These are phyloP conservation scores for Apteryx mantelli DNA, from an alignment of 2,113 vertebrate genomes.

Conservation along the genomic window DNA sequence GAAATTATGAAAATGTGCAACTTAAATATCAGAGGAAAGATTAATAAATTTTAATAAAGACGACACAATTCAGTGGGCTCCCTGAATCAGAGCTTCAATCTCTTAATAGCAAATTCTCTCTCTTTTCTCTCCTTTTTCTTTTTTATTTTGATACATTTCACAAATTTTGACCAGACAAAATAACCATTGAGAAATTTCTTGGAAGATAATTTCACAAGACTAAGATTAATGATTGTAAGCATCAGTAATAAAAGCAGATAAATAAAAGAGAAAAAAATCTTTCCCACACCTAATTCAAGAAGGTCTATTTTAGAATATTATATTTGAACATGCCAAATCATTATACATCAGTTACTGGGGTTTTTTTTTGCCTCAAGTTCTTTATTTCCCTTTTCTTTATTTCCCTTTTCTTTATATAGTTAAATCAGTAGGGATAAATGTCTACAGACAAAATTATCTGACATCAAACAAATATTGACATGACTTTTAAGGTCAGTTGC, in stretches of 20 bases:
- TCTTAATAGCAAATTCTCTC: neutral
- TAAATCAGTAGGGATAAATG: slow-evolving; percentile 63
- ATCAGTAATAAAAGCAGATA: neutral
- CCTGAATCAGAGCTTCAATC: neutral
- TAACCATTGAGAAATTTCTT: neutral
- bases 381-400: slow-evolving; percentile 3
- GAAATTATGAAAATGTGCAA: neutral
- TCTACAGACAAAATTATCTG: slow-evolving; percentile 69
- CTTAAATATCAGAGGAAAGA: neutral
- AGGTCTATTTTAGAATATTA: slow-evolving; percentile 26
- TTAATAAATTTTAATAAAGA: slow-evolving; percentile 38
- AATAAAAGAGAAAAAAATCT: neutral
- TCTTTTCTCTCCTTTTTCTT: neutral
- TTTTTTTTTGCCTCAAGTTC: slow-evolving; percentile 28
- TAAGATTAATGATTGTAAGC: neutral
- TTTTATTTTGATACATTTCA: neutral
- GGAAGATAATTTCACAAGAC: neutral
- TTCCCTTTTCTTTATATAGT: slow-evolving; percentile 39
- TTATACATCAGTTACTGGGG: neutral
- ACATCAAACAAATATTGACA: slow-evolving; percentile 70
- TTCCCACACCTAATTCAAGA: neutral
- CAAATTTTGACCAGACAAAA: neutral
- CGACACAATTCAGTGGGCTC: neutral
- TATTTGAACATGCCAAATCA: slow-evolving; percentile 38
- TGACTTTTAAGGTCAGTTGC: slow-evolving; percentile 73